These are phyloP conservation scores for Troides oblongomaculatus DNA, from an alignment of 2,888 invertebrate genomes.

Conservation along the genomic window DNA sequence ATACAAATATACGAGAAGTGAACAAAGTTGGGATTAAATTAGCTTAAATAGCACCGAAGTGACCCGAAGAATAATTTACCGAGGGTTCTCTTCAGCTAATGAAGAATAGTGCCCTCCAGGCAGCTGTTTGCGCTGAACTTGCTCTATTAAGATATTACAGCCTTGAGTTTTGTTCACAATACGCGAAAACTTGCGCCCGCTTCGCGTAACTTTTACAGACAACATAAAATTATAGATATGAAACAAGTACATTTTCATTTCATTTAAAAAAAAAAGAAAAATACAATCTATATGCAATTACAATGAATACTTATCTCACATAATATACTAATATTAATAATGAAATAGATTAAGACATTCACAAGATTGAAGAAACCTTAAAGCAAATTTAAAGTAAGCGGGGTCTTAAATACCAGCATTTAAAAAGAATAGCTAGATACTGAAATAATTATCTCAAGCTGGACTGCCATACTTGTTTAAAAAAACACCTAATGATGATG, in stretches of 20 bases:
- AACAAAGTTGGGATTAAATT: slow-evolving; percentile 72
- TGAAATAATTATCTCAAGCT: too few relatives aligned
- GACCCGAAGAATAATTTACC: slow-evolving; percentile 77
- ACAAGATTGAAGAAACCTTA: too few relatives aligned
- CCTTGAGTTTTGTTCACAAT: slow-evolving; percentile 48
- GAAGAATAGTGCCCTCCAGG: slow-evolving; percentile 72
- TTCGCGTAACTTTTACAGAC: slow-evolving; percentile 22
- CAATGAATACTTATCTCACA: neutral
- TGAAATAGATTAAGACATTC: too few relatives aligned
- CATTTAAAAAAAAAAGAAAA: neutral
- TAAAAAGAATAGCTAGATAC: too few relatives aligned
- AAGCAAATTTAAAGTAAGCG: too few relatives aligned
- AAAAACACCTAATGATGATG: too few relatives aligned
- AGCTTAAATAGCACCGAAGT: slow-evolving; percentile 74
- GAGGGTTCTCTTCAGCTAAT: slow-evolving; percentile 65
- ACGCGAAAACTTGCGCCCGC: slow-evolving; percentile 15
- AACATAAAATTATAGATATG: slow-evolving; percentile 27
- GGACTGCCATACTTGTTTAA: too few relatives aligned
- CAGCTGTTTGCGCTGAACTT: slow-evolving; percentile 71
- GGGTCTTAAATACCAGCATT: too few relatives aligned
- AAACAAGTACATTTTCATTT: slow-evolving; percentile 9
- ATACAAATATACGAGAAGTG: slow-evolving; percentile 59
- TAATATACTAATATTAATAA: neutral
- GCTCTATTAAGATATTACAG: slow-evolving; percentile 74
- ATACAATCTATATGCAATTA: neutral